These are phyloP conservation scores for Ricordea florida DNA, from an alignment of 92 coral and sea anemone genomes.

Conservation along the genomic window DNA sequence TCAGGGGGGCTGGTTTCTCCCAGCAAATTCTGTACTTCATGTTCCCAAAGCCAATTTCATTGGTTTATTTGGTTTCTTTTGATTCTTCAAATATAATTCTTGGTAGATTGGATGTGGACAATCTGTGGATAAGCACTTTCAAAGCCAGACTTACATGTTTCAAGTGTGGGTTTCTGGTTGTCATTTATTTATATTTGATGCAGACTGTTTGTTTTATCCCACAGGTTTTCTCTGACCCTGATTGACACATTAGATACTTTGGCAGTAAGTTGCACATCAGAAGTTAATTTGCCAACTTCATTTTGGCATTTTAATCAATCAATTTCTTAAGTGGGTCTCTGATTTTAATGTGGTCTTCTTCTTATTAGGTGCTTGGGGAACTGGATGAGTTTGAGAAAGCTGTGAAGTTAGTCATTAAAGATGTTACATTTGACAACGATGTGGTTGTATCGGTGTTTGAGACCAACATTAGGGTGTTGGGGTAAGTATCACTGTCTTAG, in stretches of 20 bases:
- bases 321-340: not conserved
- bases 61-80: too few species aligned
- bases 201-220: conserved; percentile 6
- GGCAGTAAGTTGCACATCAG: conserved; percentile 74
- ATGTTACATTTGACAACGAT: conserved; percentile 92
- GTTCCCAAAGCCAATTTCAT: too few species aligned
- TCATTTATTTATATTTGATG: too few species aligned
- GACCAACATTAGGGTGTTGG: conserved; percentile 95
- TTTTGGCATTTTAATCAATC: not conserved
- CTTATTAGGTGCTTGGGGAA: conserved; percentile 85
- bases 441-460: conserved; percentile 98
- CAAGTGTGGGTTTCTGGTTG: too few species aligned
- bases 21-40: too few species aligned
- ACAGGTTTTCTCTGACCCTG: conserved; percentile 95
- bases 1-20: too few species aligned
- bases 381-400: conserved; percentile 90
- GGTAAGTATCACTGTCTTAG: too few species aligned
- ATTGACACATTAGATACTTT: conserved; percentile 93
- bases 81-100: too few species aligned
- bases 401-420: conserved; percentile 85
- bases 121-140: too few species aligned
- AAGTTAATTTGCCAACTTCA: not conserved
- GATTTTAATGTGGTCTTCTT: not conserved
- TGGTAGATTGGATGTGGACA: too few species aligned
- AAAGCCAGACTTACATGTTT: too few species aligned